Evolutionary conservation across 2,888 invertebrate species (phyloP), one percentile per base, ranked within the genome.

Genomic region (Griposia aprilina): DNA sequence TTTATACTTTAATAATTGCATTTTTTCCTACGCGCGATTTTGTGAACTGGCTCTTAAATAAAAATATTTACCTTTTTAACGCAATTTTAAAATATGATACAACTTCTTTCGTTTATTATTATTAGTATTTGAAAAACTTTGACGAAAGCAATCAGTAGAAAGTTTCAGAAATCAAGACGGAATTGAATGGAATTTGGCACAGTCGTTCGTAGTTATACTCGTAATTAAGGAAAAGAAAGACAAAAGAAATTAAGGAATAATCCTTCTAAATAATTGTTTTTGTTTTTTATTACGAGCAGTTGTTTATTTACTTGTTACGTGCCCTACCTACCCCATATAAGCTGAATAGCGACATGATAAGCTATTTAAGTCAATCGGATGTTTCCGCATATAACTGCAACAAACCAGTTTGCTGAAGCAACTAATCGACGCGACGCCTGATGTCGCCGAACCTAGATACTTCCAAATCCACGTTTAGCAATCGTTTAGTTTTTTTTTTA

Each of bases 231-330:
- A 52, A 68, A 52, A 45, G 23, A 68, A 52, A 66, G 10, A 79
- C 23, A 45, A 82, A 68, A 79, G 23, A 57, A 68, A 81, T 74
- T 30, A 52, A 60, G 45, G 48, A 60, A 74, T 36, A n/a, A 81
- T 52, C n/a, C 65, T 65, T 50, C 6, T 2, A 52, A 45, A 50
- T 65, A 81, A 81, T 65, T 45, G 41, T 30, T 81, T 81, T 73
- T 81, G 63, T 57, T 65, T 55, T 36, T 36, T 23, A 63, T 41
- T 71, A 41, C n/a, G 41, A 26, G 41, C 23, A 13, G n/a, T 60
- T 36, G 50, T 52, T 8, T 17, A 36, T 13, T 23, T 36, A 36
- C 30, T 36, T 36, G 30, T 36, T 36, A 2, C 30, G 30, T 36
- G 30, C 30, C 30, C 30, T 36, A 3, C 30, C 30, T 3, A 36